Evolutionary conservation across 2,113 vertebrate species (phyloP).

Genomic region (Heterotis niloticus): DNA sequence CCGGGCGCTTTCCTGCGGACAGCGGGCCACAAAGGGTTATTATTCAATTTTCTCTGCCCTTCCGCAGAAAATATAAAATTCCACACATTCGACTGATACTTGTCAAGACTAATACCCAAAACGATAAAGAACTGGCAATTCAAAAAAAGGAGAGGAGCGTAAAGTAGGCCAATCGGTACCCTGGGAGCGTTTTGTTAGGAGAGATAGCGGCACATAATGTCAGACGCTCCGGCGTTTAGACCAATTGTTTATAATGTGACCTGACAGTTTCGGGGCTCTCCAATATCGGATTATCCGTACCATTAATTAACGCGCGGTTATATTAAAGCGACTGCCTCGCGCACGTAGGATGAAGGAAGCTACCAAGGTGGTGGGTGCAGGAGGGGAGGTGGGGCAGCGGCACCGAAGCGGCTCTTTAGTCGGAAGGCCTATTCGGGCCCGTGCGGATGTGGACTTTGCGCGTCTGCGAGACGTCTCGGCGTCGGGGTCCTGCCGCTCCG

Average conservation of each 20-base stretch:
- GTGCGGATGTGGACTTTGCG: no score
- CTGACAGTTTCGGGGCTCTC: slow-evolving; percentile 70
- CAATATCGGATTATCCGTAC: slow-evolving; percentile 71
- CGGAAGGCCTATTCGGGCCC: no score
- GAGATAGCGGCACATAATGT: slow-evolving; percentile 67
- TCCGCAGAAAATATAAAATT: slow-evolving; percentile 44
- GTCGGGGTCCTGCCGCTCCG: no score
- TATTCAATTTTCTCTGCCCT: slow-evolving; percentile 49
- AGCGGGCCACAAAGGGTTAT: slow-evolving; percentile 37
- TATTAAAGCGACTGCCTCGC: slow-evolving; percentile 48
- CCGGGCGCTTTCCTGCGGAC: neutral
- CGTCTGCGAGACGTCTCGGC: no score
- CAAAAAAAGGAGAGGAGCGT: slow-evolving; percentile 61
- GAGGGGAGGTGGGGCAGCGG: neutral
- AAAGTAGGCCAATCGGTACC: slow-evolving; percentile 76
- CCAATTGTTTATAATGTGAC: slow-evolving; percentile 74
- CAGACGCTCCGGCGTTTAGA: slow-evolving; percentile 58
- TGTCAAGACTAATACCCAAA: slow-evolving; percentile 65
- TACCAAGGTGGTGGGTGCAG: no score
- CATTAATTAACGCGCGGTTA: slow-evolving; percentile 68
- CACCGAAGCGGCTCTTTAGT: no score
- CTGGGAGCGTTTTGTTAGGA: slow-evolving; percentile 65
- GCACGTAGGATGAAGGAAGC: slow-evolving; percentile 33
- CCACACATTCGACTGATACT: slow-evolving; percentile 51
- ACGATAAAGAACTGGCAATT: slow-evolving; percentile 64